Percentiles rank a stretch among this genome's conserved stretches.
These are phyloP conservation scores for Drosophila borborema DNA, from an alignment of 2,888 invertebrate genomes.

Conservation along the genomic window DNA sequence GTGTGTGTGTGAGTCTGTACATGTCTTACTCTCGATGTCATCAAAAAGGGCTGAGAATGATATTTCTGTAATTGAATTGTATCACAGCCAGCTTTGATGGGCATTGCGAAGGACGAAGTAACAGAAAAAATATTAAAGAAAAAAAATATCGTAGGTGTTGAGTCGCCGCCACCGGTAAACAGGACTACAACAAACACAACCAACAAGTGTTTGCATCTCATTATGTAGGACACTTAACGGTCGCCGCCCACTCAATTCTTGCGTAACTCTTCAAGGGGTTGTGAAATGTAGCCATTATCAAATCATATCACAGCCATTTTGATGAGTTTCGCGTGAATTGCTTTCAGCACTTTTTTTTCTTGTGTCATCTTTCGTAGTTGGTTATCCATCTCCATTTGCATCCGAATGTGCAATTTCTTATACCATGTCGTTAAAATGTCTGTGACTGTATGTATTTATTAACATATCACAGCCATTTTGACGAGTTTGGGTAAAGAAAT, in stretches of 20 bases:
- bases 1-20: conserved; percentile 30
- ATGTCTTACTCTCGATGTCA: conserved; percentile 83
- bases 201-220: conserved; percentile 65
- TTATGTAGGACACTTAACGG: conserved; percentile 15
- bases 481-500: conserved; percentile 85
- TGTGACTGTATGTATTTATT: conserved; percentile 82
- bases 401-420: conserved; percentile 66
- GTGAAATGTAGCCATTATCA: conserved; percentile 83
- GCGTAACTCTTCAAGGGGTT: conserved; percentile 85
- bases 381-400: background rate
- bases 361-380: background rate
- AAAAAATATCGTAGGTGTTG: background rate
- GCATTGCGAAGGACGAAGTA: conserved; percentile 81
- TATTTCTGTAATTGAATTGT: conserved; percentile 81
- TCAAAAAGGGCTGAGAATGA: conserved; percentile 85
- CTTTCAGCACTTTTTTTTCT: conserved; percentile 1
- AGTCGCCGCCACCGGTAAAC: conserved; percentile 10
- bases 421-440: conserved; percentile 85
- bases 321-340: conserved; percentile 83
- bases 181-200: conserved; percentile 23
- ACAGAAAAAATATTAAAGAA: background rate
- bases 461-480: conserved; percentile 86
- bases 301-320: conserved; percentile 85
- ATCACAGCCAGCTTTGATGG: conserved; percentile 86
- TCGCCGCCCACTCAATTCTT: conserved; percentile 60